Evolutionary conservation across 1,140 invertebrate species (phyloP).

Genomic region (Drosophila repletoides): DNA sequence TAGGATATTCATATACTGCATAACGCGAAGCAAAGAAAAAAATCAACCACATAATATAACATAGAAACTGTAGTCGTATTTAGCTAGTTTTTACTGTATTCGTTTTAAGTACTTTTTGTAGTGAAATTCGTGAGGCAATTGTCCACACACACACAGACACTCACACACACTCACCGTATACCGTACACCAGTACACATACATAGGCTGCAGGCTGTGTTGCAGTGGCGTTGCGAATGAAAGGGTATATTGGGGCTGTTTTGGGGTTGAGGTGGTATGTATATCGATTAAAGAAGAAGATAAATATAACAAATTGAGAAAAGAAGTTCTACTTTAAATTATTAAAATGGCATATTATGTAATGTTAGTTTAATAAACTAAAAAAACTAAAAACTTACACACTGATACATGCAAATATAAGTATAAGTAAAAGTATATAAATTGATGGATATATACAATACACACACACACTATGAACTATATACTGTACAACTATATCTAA

Average conservation of each 20-base stretch:
- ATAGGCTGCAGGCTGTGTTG: constrained; percentile 26
- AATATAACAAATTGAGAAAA: not conserved
- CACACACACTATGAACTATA: not conserved
- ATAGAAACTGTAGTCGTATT: constrained; percentile 45
- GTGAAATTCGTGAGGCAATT: constrained; percentile 23
- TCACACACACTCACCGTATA: constrained; percentile 10
- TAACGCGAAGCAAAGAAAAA: no score
- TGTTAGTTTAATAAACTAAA: constrained; percentile 37
- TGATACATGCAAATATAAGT: constrained; percentile 21
- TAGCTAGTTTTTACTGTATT: constrained; percentile 52
- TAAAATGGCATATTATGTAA: constrained; percentile 48
- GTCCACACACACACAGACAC: constrained; percentile 21
- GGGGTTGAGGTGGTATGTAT: constrained; percentile 2
- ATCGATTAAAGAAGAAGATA: constrained; percentile 30
- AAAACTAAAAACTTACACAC: constrained; percentile 4
- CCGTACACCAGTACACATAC: not conserved
- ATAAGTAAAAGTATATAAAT: constrained; percentile 18
- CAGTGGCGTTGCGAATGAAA: constrained; percentile 10
- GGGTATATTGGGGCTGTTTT: not conserved
- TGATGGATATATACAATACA: constrained; percentile 9
- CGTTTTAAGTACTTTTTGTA: constrained; percentile 47
- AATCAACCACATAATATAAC: not conserved
- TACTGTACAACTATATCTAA: constrained; percentile 8
- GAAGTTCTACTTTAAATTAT: constrained; percentile 51
- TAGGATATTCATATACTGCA: constrained; percentile 19